Evolutionary conservation across 2,888 invertebrate species (phyloP), one percentile per base, ranked within the genome.

Genomic region (Itoplectis maculator): DNA sequence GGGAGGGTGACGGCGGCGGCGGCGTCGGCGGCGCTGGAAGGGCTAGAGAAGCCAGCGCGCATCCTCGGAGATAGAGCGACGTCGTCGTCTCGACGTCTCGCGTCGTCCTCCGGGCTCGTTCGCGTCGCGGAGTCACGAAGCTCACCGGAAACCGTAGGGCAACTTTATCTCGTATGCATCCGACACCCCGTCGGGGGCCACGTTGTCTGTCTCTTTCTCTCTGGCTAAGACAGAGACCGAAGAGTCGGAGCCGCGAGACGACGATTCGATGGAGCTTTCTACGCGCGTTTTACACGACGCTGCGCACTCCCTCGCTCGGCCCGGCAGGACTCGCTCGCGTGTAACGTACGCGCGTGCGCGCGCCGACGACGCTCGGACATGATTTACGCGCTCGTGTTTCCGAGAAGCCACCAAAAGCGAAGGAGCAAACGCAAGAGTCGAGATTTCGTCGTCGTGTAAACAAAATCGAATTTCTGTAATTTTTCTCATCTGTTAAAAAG

Each of bases 161-260:
- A 88, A 87, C 87, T 87, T 86, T 88, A 89, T 89, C 89, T 87
- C 84, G 84, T 86, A 85, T 88, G 89, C 88, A 89, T 89, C 89
- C 88, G 88, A 88, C 88, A 89, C 89, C 87, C 89, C 86, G 84
- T 84, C 82, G 79, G 56, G 80, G 80, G 83, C 81, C 86, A 85
- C 84, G 86, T n/a, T 82, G 78, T 84, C 79, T 81, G 35, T 65
- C 77, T 65, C 49, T 78, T 68, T 73, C 69, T 65, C 51, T 68
- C 29, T 54, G 45, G 29, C n/a, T 68, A n/a, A n/a, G n/a, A n/a
- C n/a, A n/a, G n/a, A n/a, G n/a, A n/a, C n/a, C n/a, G n/a, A n/a
- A n/a, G n/a, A n/a, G n/a, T n/a, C n/a, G n/a, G n/a, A n/a, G n/a
- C n/a, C n/a, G n/a, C n/a, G n/a, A n/a, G n/a, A n/a, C 51, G 15